A percentile compares a stretch with the other conserved stretches of the same genome.
Evolutionary conservation across 1,140 invertebrate species (phyloP).

Genomic region (Drosophila littoralis): DNA sequence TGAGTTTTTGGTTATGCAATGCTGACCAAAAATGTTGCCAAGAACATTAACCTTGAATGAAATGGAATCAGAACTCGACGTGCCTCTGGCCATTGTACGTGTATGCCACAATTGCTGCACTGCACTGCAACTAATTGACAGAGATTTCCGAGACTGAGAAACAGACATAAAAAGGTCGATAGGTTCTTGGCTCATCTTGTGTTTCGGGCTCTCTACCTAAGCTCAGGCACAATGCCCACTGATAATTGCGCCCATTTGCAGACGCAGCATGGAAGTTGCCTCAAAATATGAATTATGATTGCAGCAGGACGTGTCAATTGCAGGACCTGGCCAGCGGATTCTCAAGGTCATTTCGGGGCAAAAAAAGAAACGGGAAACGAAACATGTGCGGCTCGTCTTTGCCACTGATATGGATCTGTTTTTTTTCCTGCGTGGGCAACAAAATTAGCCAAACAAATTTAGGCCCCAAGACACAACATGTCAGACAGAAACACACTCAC

Average conservation of each 20-base stretch:
- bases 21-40: conserved; percentile 7
- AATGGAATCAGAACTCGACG: conserved; percentile 10
- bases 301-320: conserved; percentile 74
- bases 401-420: conserved; percentile 40
- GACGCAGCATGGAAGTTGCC: conserved; percentile 52
- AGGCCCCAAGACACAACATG: conserved; percentile 18
- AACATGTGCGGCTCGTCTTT: conserved; percentile 17
- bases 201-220: conserved; percentile 13
- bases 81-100: conserved; percentile 52
- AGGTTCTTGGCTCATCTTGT: neutral
- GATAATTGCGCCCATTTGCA: conserved; percentile 58
- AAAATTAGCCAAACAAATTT: conserved; percentile 73
- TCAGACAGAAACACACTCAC: conserved; percentile 34
- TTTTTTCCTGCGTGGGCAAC: conserved; percentile 5
- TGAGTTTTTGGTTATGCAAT: conserved; percentile 1
- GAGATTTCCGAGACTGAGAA: conserved; percentile 6
- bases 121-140: conserved; percentile 58
- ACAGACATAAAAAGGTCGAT: conserved; percentile 8
- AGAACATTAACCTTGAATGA: conserved; percentile 64
- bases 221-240: conserved; percentile 31
- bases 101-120: conserved; percentile 63
- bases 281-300: conserved; percentile 79
- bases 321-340: conserved; percentile 29
- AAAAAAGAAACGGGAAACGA: conserved; percentile 56
- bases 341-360: conserved; percentile 71